Evolutionary conservation across 2,888 invertebrate genomes (phyloP), one percentile per base, ranked within the genome.

Genomic region (Stenchaetothrips biformis): DNA sequence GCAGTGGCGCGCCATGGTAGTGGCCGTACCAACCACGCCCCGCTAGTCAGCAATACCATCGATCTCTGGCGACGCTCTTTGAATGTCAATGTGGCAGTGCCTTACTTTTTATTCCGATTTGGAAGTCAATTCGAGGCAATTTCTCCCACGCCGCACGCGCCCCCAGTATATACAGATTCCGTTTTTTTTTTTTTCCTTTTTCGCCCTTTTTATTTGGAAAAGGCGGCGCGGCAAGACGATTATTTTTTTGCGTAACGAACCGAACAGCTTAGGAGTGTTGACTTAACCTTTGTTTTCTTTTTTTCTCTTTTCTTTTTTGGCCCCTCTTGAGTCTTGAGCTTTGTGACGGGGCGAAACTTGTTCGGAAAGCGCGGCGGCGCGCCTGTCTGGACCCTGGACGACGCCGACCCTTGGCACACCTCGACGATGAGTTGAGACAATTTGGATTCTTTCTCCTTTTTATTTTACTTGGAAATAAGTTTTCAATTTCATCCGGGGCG

Each of bases 381-480:
- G 37, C 37, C 37, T 18, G 4, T 13, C 53, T 11, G 16, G 16
- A 53, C 53, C 13, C 53, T 18, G 53, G 16, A 13, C 53, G 13
- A 13, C 53, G 16, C 53, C 8, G 13, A 13, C 53, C 16, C 53
- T 53, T 11, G 16, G 4, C 67, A 25, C 67, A 21, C 67, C n/a
- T 21, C 21, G 21, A 8, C 67, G 25, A 74, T 74, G 67, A 74
- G 67, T 74, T 74, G 25, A 74, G 67, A 74, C 67, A 74, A 74
- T 74, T 74, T 74, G 21, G 67, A 74, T 74, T 74, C 7, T 74
- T 74, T 25, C 16, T 21, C 21, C 11, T 21, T 74, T 53, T 74
- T 74, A 74, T 74, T 74, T 25, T 25, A 74, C 67, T 74, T 74
- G 11, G 67, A 25, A 21, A 74, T 74, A 74, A 74, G 67, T 74